Conservation (phyloP, 23 tunicate genomes). For the Clavelina lepadiformis region DNA sequence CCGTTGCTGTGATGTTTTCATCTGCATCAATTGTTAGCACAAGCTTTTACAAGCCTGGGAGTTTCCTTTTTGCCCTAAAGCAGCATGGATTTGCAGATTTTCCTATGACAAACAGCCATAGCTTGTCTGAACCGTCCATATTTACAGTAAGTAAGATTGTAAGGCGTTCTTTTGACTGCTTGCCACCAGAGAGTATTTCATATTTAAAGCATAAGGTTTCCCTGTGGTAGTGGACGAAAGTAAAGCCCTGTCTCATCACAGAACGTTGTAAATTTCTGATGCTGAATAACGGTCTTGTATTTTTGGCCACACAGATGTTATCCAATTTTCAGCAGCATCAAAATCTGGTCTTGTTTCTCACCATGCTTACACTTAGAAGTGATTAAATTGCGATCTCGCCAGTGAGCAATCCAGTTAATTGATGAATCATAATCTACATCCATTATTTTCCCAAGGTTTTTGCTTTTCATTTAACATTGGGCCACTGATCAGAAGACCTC, state of each 20-base stretch:
- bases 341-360: constrained; percentile 14
- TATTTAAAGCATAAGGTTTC: constrained; percentile 10
- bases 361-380: constrained; percentile 13
- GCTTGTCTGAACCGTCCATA: constrained; percentile 30
- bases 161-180: constrained; percentile 15
- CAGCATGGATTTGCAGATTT: constrained; percentile 8
- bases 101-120: constrained; percentile 18
- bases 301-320: constrained; percentile 19
- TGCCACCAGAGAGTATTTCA: constrained; percentile 9
- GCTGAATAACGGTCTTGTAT: constrained; percentile 18
- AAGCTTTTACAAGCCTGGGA: constrained; percentile 15
- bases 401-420: constrained; percentile 14
- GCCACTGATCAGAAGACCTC: constrained; percentile 22
- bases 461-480: constrained; percentile 31
- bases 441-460: constrained; percentile 20
- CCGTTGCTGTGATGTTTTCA: constrained; percentile 6
- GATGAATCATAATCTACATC: constrained; percentile 19
- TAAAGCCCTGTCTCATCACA: constrained; percentile 32
- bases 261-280: constrained; percentile 24
- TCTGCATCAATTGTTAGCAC: constrained; percentile 10
- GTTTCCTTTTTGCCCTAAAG: constrained; percentile 4
- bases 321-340: constrained; percentile 12
- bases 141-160: constrained; percentile 13
- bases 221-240: constrained; percentile 5
- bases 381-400: constrained; percentile 15